Evolutionary conservation across 2,113 vertebrate genomes (phyloP).

Genomic region (Myiozetetes cayanensis): DNA sequence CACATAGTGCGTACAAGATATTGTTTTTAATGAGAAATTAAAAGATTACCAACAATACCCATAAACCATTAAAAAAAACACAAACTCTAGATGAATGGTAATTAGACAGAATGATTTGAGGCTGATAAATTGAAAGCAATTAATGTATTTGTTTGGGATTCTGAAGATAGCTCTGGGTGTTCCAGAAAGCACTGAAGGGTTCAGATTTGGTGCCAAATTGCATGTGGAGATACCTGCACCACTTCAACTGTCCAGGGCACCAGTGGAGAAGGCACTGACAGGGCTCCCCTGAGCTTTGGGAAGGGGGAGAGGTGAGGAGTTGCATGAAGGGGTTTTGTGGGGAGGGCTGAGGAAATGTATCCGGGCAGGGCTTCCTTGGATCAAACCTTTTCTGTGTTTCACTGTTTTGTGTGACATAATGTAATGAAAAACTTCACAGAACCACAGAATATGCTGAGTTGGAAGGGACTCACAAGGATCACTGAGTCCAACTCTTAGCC

Average conservation of each 20-base stretch:
- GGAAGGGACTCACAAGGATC: not conserved
- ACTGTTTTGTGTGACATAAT: not conserved
- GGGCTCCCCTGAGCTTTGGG: not conserved
- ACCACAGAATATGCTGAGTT: not conserved
- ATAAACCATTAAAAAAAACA: slow-evolving; percentile 74
- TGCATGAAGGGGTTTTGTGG: not conserved
- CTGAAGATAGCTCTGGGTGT: slow-evolving; percentile 65
- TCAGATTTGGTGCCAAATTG: not conserved
- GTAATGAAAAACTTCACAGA: not conserved
- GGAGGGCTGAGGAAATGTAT: not conserved
- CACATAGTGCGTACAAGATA: slow-evolving; percentile 69
- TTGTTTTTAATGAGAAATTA: slow-evolving; percentile 80
- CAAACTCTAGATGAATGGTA: slow-evolving; percentile 76
- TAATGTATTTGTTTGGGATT: slow-evolving; percentile 74
- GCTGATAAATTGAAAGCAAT: slow-evolving; percentile 77
- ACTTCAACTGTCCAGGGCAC: not conserved
- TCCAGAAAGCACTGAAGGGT: slow-evolving; percentile 48
- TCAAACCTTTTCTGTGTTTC: not conserved
- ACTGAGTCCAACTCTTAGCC: not conserved
- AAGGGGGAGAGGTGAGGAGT: not conserved
- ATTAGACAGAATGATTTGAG: slow-evolving; percentile 73
- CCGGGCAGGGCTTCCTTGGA: not conserved
- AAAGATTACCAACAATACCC: slow-evolving; percentile 79
- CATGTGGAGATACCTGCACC: not conserved
- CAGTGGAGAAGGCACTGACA: not conserved